Base-by-base conservation (phyloP, 2,888 invertebrate genomes). In the Orgyia antiqua region DNA sequence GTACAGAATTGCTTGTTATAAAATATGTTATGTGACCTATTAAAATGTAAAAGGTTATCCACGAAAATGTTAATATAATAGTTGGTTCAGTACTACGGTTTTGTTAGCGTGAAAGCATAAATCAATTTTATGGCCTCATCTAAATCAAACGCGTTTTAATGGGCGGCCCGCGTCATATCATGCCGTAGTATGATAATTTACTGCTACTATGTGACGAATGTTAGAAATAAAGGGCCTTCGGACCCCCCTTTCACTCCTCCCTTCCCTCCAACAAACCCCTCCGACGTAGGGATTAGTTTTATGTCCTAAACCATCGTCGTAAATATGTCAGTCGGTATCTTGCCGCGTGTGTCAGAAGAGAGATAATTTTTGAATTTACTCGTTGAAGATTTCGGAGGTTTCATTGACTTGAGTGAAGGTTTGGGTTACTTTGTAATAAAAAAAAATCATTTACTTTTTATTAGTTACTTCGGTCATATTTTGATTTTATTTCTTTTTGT, bases 111-210 rank as follows among this genome's bases (percentile, higher is more conserved):
- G 84, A 87, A 82, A 63, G 77, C 86, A 87, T 87, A 87, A 87
- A 87, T 87, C 87, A 87, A 87, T 87, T 87, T 87, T 87, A 87
- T 87, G 78, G 87, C 79, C 86, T 84, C 83, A 86, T 87, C 87
- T 87, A 87, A 87, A 87, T 87, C 87, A 87, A 87, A 86, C 87
- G 84, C 79, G 83, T 87, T 87, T 87, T 87, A 87, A 87, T 87
- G 87, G 87, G 83, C 78, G 86, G 76, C 84, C 84, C 87, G 70
- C 87, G 87, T 87, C 87, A 87, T 87, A 87, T 87, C 87, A 87
- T 84, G 75, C 78, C 84, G 64, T 70, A 83, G 86, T 87, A 87
- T 86, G 87, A 87, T 87, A 87, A 87, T 87, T 87, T 87, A 87
- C 77, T 77, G 77, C 76, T 74, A 80, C 80, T 86, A 87, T 87